Evolutionary conservation across 2,888 invertebrate species (phyloP), one percentile per base, ranked within the genome.

Genomic region (Odontothrips loti): DNA sequence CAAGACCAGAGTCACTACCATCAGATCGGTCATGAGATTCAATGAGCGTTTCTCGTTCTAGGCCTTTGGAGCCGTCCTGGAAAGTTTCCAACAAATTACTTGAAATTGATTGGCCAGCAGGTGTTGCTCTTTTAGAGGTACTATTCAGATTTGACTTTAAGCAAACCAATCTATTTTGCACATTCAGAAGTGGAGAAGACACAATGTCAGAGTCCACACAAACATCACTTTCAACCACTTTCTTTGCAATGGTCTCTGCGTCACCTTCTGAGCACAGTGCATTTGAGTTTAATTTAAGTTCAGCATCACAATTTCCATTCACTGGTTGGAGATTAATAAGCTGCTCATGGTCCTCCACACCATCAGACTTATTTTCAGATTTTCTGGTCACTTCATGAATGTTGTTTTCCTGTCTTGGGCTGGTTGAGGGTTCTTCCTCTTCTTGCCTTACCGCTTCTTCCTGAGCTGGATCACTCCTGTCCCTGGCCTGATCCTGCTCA

Each of bases 1-100:
- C 95, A 48, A 95, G 87, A 0, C 95, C 95, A 0, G 95, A 95
- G 87, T 95, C 95, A 81, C 95, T 95, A 12, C 95, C 94, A 86
- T 95, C 95, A 78, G 94, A 94, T 81, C 94, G 90, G 80, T 85
- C 85, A 27, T 75, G 68, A 75, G 68, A 75, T 75, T 75, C 68
- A 23, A 75, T 75, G 23, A 75, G 68, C 12, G 23, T 27, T 27
- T 75, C 68, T 27, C 27, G 68, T 75, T 75, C 68, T 27, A 75
- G 1, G 27, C 27, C 12, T 27, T 75, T 23, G 12, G 68, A 75
- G 27, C 10, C 23, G 27, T 75, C 68, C 23, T 75, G 23, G 0
- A 75, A 27, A 8, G 9, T 23, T 12, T 27, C 68, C 23, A 75
- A 75, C 68, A 75, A 27, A 27, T 27, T 27, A 27, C 23, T 23